Conservation (phyloP, 2,888 invertebrate genomes). For the Cyrtodaria siliqua region DNA sequence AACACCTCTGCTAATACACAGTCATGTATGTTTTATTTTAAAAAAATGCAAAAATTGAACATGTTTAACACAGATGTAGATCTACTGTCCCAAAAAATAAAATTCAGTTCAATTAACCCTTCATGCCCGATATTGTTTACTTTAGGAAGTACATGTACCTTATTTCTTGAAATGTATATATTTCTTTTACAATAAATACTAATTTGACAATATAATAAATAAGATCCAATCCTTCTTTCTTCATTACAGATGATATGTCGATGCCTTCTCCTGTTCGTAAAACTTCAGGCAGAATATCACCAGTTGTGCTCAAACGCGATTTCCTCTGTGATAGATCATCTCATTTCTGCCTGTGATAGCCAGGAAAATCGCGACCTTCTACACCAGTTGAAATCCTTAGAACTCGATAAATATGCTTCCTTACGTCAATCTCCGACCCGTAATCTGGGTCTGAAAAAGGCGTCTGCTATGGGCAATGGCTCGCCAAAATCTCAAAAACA, state of each 20-base stretch:
- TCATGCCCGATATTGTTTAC: too few relatives aligned
- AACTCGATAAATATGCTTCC: slow-evolving; percentile 53
- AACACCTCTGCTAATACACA: too few relatives aligned
- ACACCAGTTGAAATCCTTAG: slow-evolving; percentile 67
- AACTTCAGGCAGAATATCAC: slow-evolving; percentile 78
- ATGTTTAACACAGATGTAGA: too few relatives aligned
- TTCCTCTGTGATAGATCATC: slow-evolving; percentile 68
- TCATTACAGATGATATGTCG: slow-evolving; percentile 72
- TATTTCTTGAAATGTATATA: too few relatives aligned
- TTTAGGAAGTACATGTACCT: too few relatives aligned
- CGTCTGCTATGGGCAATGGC: slow-evolving; percentile 62
- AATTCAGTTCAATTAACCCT: too few relatives aligned
- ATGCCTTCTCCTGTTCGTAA: slow-evolving; percentile 74
- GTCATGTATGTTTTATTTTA: too few relatives aligned
- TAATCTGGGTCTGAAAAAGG: slow-evolving; percentile 59
- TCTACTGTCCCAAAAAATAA: too few relatives aligned
- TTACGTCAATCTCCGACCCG: slow-evolving; percentile 55
- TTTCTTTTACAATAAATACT: too few relatives aligned
- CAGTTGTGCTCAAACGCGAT: slow-evolving; percentile 73
- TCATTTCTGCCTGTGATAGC: slow-evolving; percentile 64
- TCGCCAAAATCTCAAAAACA: slow-evolving; percentile 68
- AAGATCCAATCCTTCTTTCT: slow-evolving; percentile 24
- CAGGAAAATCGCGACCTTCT: slow-evolving; percentile 71
- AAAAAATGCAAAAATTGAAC: too few relatives aligned
- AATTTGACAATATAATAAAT: too few relatives aligned